A percentile compares a stretch with the other conserved stretches of the same genome.
Evolutionary conservation across 2,797 vertebrate species (phyloP).

Genomic region (Micropoecilia bifurca): DNA sequence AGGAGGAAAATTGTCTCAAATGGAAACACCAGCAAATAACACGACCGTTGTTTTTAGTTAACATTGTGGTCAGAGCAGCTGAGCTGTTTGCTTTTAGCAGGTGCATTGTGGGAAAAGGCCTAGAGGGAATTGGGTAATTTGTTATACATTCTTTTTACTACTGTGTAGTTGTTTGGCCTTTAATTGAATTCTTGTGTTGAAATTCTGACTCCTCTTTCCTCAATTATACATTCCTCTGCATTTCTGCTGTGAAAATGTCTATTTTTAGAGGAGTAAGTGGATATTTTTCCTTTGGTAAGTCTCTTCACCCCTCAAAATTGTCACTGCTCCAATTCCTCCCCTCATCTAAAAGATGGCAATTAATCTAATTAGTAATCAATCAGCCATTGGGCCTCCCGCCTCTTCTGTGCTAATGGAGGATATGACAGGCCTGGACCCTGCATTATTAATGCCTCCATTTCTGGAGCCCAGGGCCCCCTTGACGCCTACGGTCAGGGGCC

Average conservation of each 20-base stretch:
- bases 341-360: conserved; percentile 71
- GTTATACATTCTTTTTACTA: conserved; percentile 35
- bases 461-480: conserved; percentile 57
- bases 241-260: conserved; percentile 22
- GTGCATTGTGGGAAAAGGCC: conserved; percentile 24
- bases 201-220: conserved; percentile 22
- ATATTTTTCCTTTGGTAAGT: conserved; percentile 29
- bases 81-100: conserved; percentile 30
- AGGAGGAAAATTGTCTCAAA: conserved; percentile 26
- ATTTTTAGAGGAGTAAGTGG: conserved; percentile 4
- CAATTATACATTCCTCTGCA: background rate
- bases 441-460: conserved; percentile 86
- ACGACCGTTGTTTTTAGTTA: conserved; percentile 10
- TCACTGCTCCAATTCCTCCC: conserved; percentile 49
- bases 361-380: conserved; percentile 87
- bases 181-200: conserved; percentile 51
- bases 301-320: conserved; percentile 23
- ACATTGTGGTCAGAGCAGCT: conserved; percentile 8
- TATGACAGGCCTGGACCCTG: conserved; percentile 78
- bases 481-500: conserved; percentile 61
- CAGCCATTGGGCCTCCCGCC: conserved; percentile 70
- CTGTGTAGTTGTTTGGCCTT: conserved; percentile 6
- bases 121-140: conserved; percentile 43
- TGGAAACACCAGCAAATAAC: conserved; percentile 44
- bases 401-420: conserved; percentile 78